Conservation (phyloP, 2,113 vertebrate genomes). For the Struthidea cinerea region DNA sequence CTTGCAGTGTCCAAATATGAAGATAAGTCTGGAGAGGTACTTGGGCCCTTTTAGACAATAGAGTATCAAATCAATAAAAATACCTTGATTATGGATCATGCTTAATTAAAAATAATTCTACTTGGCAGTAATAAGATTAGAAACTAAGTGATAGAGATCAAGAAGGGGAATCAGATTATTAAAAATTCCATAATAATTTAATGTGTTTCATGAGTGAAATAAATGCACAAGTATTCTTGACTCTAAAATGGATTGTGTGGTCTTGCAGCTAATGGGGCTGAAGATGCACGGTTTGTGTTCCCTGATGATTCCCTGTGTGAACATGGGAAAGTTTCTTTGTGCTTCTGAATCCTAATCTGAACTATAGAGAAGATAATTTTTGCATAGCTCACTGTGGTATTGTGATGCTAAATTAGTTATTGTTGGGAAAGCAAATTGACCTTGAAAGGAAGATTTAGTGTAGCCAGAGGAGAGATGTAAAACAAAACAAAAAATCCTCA, state of each 20-base stretch:
- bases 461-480: not conserved
- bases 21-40: not conserved
- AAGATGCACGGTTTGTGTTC: not conserved
- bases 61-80: not conserved
- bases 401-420: not conserved
- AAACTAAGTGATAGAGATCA: not conserved
- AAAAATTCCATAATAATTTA: not conserved
- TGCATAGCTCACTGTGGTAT: not conserved
- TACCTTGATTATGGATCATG: not conserved
- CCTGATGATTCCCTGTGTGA: not conserved
- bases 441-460: not conserved
- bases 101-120: not conserved
- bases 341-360: not conserved
- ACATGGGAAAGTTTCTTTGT: not conserved
- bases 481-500: not conserved
- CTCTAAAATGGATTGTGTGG: not conserved
- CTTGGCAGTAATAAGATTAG: not conserved
- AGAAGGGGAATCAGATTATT: not conserved
- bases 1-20: not conserved
- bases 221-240: not conserved
- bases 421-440: not conserved
- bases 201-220: not conserved
- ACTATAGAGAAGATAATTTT: not conserved
- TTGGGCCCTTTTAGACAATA: not conserved
- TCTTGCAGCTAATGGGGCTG: not conserved